These are phyloP conservation scores for Rhinogobio ventralis DNA, from an alignment of 2,797 vertebrate species.

Conservation along the genomic window DNA sequence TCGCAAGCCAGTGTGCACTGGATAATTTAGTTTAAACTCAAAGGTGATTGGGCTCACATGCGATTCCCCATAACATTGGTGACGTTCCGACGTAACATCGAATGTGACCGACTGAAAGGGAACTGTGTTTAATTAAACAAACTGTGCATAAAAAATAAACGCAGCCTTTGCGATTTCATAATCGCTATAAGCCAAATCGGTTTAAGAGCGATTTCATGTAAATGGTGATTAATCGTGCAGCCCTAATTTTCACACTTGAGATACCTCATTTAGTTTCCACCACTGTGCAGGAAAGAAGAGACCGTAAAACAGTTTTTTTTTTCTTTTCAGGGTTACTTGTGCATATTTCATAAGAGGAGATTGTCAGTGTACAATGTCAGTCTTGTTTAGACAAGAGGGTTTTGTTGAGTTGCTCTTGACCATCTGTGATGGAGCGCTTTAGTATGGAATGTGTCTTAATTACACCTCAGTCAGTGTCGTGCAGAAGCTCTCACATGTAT, in stretches of 20 bases:
- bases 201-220: too few relatives aligned
- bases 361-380: background rate
- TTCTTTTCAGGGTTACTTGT: background rate
- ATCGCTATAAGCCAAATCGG: too few relatives aligned
- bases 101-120: too few relatives aligned
- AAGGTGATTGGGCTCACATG: too few relatives aligned
- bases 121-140: too few relatives aligned
- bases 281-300: background rate
- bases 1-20: too few relatives aligned
- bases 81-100: too few relatives aligned
- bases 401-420: slow-evolving; percentile 15
- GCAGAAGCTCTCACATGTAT: slow-evolving; percentile 31
- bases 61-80: too few relatives aligned
- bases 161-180: too few relatives aligned
- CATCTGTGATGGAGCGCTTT: slow-evolving; percentile 19
- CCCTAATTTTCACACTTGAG: background rate
- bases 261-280: background rate
- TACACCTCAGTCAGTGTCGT: slow-evolving; percentile 29
- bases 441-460: slow-evolving; percentile 54
- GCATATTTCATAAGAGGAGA: slow-evolving; percentile 9
- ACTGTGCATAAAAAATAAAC: too few relatives aligned
- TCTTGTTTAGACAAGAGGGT: slow-evolving; percentile 22
- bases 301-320: background rate
- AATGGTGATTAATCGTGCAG: too few relatives aligned
- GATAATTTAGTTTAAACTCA: too few relatives aligned